Percentiles rank a stretch among this genome's conserved stretches.
Evolutionary conservation across 1,140 invertebrate genomes (phyloP).

Genomic region (Geopemphigus sp.): DNA sequence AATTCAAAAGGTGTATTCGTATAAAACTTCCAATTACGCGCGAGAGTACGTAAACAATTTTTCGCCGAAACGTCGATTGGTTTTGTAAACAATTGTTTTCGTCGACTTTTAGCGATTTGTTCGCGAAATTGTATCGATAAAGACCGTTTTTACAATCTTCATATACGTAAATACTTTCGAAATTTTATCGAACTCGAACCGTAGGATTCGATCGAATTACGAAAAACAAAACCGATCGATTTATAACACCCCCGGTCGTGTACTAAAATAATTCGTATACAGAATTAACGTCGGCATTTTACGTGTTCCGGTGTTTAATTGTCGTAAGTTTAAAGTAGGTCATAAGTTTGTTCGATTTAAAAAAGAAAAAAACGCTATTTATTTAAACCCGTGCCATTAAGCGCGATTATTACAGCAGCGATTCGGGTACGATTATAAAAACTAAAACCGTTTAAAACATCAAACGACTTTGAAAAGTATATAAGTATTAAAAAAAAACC

Average conservation of each 20-base stretch:
- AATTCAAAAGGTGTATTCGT: background rate
- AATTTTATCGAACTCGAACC: background rate
- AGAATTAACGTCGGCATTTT: background rate
- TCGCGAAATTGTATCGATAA: too few species aligned
- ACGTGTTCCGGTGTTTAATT: background rate
- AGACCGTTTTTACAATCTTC: background rate
- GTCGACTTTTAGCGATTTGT: conserved; percentile 10
- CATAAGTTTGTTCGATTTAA: background rate
- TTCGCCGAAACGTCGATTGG: background rate
- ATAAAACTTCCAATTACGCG: background rate
- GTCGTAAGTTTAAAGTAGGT: background rate
- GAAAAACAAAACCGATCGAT: background rate
- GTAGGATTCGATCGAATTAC: background rate
- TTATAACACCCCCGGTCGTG: background rate
- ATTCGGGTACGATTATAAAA: background rate
- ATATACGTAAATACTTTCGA: background rate
- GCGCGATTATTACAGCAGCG: background rate
- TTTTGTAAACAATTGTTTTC: conserved; percentile 5
- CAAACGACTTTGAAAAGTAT: background rate
- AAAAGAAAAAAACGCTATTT: background rate
- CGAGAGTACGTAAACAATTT: background rate
- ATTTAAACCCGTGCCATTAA: background rate
- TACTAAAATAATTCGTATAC: background rate
- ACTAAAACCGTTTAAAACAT: background rate
- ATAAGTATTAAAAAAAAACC: background rate